Base-by-base conservation (phyloP, 2,797 vertebrate genomes). In the Pseudomugil gertrudae region DNA sequence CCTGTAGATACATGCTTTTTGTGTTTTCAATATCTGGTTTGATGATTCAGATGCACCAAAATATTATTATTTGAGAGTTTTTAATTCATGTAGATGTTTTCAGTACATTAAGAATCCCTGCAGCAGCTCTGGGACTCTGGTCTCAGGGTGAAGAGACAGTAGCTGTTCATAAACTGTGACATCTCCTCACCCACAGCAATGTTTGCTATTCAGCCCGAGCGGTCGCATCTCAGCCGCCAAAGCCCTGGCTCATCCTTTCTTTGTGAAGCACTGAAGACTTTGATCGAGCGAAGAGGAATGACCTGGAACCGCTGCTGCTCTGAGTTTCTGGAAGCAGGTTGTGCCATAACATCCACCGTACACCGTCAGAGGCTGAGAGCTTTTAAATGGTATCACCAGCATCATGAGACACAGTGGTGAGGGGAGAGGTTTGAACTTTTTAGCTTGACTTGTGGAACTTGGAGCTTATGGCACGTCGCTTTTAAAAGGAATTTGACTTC, bases 191-290 rank as follows among this genome's bases (percentile, higher is more conserved):
- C 65, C 61, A 47, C 88, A 94, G 94, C 64, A 92, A 75, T 94
- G 86, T 88, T 67, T 94, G 83, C 30, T 78, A 3, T 94, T 95
- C 88, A 92, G 40, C 62, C 92, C 92, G 1, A 69, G 70, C 68
- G 38, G 51, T 7, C 93, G 94, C 53, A 89, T 94, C 85, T 91
- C 94, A 9, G 92, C 94, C 0, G 85, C 75, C 35, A 80, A 79
- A 80, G 93, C 93, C 32, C 83, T 95, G 83, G 70, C 71, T 55
- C 93, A 94, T 66, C 81, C 89, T 38, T 93, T 93, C 84, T 90
- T 94, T 65, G 58, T 9, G 66, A 84, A 72, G 40, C 48, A 51
- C 48, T 90, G 79, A 89, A 48, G 80, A 66, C 45, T 45, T 30
- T 4, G 1, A 26, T 30, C 1, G 9, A 15, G 26, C 2, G n/a